phyloP scores from a whole-genome alignment of 2,113 vertebrate genomes.

The Phylloscopus whistleri region DNA sequence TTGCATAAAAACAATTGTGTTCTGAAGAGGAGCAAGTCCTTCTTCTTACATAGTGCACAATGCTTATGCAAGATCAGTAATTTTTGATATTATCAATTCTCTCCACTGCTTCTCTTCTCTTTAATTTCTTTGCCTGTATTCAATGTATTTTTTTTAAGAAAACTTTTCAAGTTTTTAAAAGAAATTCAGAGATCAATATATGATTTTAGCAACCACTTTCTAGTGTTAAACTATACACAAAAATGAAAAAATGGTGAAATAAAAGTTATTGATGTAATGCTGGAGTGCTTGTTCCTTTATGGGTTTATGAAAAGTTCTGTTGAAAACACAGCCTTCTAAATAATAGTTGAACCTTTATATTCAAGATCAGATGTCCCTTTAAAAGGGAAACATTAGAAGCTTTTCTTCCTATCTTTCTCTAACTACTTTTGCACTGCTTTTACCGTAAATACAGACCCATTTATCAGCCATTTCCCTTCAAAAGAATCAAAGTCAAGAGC shows the following conservation, averaged over 20 bases:
- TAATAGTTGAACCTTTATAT: background rate
- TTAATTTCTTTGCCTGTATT: background rate
- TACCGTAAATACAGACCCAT: background rate
- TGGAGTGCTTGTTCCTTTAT: background rate
- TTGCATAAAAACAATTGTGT: background rate
- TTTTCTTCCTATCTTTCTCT: background rate
- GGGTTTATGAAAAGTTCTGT: background rate
- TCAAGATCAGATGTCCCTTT: background rate
- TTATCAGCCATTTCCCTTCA: background rate
- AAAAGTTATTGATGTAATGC: background rate
- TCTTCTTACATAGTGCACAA: background rate
- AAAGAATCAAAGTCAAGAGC: background rate
- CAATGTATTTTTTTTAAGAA: background rate
- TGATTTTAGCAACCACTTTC: background rate
- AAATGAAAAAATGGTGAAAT: background rate
- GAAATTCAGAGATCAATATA: background rate
- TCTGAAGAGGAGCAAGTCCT: background rate
- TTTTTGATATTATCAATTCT: background rate
- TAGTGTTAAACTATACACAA: background rate
- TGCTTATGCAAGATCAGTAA: background rate
- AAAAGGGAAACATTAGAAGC: background rate
- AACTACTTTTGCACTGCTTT: background rate
- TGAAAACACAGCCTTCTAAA: background rate
- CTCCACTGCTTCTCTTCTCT: background rate
- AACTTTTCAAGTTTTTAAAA: background rate